Evolutionary conservation across 2,888 invertebrate genomes (phyloP).

Genomic region (Hofmannophila pseudospretella): DNA sequence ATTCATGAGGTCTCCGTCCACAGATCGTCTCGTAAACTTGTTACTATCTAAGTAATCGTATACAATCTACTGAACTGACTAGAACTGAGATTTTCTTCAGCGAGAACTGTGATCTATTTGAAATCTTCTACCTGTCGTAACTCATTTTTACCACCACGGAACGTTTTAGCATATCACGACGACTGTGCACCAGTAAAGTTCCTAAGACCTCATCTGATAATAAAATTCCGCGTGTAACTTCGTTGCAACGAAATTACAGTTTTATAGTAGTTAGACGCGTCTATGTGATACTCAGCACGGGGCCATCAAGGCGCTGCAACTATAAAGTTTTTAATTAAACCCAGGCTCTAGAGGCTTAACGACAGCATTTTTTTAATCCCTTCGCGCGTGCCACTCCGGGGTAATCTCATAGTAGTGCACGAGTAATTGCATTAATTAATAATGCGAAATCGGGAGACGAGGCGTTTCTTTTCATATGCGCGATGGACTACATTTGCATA

Average conservation of each 20-base stretch:
- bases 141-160: too few species aligned
- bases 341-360: conserved; percentile 49
- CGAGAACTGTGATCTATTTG: too few species aligned
- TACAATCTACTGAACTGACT: too few species aligned
- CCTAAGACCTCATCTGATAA: too few species aligned
- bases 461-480: conserved; percentile 35
- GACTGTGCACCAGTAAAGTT: too few species aligned
- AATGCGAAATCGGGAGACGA: conserved; percentile 51
- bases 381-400: conserved; percentile 47
- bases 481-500: conserved; percentile 46
- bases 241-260: neutral
- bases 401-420: conserved; percentile 57
- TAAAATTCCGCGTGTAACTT: neutral
- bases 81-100: too few species aligned
- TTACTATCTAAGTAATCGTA: too few species aligned
- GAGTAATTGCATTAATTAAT: conserved; percentile 68
- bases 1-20: conserved; percentile 2
- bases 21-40: neutral
- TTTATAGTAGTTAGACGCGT: conserved; percentile 21
- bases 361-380: conserved; percentile 67
- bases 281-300: conserved; percentile 31
- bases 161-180: too few species aligned
- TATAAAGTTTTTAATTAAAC: conserved; percentile 72
- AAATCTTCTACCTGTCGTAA: too few species aligned
- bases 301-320: conserved; percentile 47